Evolutionary conservation across 2,113 vertebrate genomes (phyloP), one percentile per base, ranked within the genome.

Genomic region (western clawed frog (Xenopus tropicalis)): DNA sequence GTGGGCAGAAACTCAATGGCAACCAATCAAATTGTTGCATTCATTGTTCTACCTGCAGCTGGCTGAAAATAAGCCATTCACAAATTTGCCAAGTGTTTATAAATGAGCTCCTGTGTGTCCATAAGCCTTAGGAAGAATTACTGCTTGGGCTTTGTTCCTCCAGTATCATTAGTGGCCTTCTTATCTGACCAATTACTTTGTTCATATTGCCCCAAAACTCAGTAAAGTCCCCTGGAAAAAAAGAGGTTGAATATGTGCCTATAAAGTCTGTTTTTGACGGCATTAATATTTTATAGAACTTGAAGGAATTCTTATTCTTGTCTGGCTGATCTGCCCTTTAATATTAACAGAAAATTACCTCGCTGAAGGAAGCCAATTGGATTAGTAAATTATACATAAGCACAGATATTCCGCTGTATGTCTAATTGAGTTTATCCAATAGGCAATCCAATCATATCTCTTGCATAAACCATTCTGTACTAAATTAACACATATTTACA

Each of bases 371-470:
- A 54, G 52, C 1, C 52, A 54, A 54, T 54, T 54, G 52, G 52
- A 54, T 54, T 54, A 54, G 52, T 54, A n/a, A 54, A 54, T 54
- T 54, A 54, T 54, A 54, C 52, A 54, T 54, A 19, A 54, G 52
- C 52, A 9, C 52, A 54, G 52, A 17, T 54, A 54, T 54, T n/a
- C 52, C 9, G 19, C 52, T 54, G 52, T 54, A n/a, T 9, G 52
- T 48, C 19, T n/a, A 54, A 54, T 54, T 54, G 52, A 54, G 52
- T 54, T 54, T 54, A 54, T 54, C 52, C 14, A n/a, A 54, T 54
- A 54, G 52, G 19, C 16, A 54, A 54, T n/a, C 19, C 52, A 54
- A 54, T 54, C 52, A n/a, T 54, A 54, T 54, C 52, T 20, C 9
- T n/a, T 54, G 52, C 52, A 54, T 54, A 54, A 54, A 54, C 16